Percentiles rank a stretch among this genome's conserved stretches.
Conservation (phyloP, 2,113 vertebrate species). For the Eubucco bourcierii region DNA sequence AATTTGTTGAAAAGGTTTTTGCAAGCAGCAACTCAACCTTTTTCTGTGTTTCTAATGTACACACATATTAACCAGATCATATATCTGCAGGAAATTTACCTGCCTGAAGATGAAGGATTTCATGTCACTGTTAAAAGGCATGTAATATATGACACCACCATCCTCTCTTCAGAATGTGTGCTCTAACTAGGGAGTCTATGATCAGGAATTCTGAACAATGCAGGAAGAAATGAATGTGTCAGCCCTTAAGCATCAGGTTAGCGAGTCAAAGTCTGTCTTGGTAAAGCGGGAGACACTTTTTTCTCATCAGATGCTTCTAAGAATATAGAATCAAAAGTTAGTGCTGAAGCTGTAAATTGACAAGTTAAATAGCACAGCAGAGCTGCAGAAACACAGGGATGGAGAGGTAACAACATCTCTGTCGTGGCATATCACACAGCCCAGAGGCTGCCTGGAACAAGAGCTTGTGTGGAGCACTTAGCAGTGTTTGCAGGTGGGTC, state of each 20-base stretch:
- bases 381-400: background rate
- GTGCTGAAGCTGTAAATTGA: background rate
- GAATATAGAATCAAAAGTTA: background rate
- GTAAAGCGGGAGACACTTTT: background rate
- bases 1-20: background rate
- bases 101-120: background rate
- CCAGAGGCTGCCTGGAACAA: background rate
- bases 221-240: background rate
- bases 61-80: background rate
- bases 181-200: background rate
- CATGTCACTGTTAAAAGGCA: background rate
- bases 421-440: background rate
- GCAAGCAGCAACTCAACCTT: background rate
- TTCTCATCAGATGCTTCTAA: background rate
- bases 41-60: background rate
- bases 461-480: background rate
- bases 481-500: background rate
- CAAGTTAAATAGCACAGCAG: background rate
- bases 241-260: background rate
- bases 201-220: conserved; percentile 6
- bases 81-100: background rate
- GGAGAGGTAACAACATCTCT: background rate
- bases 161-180: background rate
- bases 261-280: conserved; percentile 22
- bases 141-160: background rate